These are phyloP conservation scores for Haliclystus octoradiatus DNA, from an alignment of 30 jellyfish, hydroid and myxozoan genomes.

Conservation along the genomic window DNA sequence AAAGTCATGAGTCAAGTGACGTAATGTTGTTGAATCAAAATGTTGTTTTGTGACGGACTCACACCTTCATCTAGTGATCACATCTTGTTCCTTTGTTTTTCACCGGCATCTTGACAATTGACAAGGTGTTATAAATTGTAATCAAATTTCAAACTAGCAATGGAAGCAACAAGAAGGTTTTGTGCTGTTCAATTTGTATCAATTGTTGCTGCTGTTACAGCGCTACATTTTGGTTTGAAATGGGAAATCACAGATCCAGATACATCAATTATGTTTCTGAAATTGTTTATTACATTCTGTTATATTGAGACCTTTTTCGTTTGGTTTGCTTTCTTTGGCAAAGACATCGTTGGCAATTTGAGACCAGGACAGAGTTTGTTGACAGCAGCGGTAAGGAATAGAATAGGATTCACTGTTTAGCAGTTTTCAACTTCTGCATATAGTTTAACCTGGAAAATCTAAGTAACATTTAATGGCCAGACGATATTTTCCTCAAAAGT, in stretches of 20 bases:
- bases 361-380: not conserved
- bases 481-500: too few species aligned
- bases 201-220: not conserved
- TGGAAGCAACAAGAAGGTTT: not conserved
- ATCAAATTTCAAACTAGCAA: not conserved
- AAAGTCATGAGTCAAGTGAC: too few species aligned
- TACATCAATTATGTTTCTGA: not conserved
- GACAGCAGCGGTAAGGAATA: not conserved
- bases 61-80: too few species aligned
- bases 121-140: too few species aligned
- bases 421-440: too few species aligned
- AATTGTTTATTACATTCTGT: not conserved
- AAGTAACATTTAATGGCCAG: too few species aligned
- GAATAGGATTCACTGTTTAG: not conserved
- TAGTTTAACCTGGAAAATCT: too few species aligned
- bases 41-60: too few species aligned
- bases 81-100: too few species aligned
- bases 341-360: not conserved
- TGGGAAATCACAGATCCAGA: slow-evolving; percentile 1
- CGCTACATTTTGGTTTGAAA: not conserved
- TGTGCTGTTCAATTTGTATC: not conserved
- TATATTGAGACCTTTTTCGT: not conserved
- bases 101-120: too few species aligned
- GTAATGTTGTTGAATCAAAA: too few species aligned
- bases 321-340: slow-evolving; percentile 2